These are phyloP conservation scores for Cancer borealis DNA, from an alignment of 2,888 invertebrate species.

Conservation along the genomic window DNA sequence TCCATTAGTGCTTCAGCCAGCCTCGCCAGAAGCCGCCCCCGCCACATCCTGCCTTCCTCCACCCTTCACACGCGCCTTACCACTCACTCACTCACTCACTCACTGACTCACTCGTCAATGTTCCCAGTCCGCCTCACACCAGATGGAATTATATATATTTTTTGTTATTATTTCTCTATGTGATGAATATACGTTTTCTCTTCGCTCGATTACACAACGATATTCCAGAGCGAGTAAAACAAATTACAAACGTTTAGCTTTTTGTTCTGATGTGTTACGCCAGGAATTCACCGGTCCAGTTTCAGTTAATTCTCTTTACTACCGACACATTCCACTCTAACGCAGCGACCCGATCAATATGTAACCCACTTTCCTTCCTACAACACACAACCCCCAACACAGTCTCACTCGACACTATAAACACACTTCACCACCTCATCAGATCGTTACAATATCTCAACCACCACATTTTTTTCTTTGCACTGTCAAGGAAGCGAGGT, in stretches of 20 bases:
- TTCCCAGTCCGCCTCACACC: neutral
- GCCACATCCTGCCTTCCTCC: neutral
- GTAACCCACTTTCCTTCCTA: neutral
- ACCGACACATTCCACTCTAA: neutral
- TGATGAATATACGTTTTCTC: no score
- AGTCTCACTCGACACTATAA: no score
- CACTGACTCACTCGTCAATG: neutral
- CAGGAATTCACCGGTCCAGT: neutral
- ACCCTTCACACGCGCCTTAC: neutral
- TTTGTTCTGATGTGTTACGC: neutral
- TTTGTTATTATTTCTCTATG: no score
- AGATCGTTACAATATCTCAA: neutral
- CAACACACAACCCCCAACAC: neutral
- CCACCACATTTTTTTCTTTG: neutral
- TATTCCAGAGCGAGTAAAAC: no score
- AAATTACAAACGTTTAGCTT: no score
- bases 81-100: slow-evolving; percentile 27
- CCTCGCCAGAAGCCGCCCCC: neutral
- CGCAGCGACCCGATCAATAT: no score
- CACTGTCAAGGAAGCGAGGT: neutral
- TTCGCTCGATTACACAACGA: neutral
- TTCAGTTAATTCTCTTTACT: neutral
- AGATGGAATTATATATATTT: neutral
- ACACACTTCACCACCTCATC: no score
- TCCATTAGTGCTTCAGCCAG: neutral